Evolutionary conservation across 2,888 invertebrate species (phyloP), one percentile per base, ranked within the genome.

Genomic region (Trimorus sp.): DNA sequence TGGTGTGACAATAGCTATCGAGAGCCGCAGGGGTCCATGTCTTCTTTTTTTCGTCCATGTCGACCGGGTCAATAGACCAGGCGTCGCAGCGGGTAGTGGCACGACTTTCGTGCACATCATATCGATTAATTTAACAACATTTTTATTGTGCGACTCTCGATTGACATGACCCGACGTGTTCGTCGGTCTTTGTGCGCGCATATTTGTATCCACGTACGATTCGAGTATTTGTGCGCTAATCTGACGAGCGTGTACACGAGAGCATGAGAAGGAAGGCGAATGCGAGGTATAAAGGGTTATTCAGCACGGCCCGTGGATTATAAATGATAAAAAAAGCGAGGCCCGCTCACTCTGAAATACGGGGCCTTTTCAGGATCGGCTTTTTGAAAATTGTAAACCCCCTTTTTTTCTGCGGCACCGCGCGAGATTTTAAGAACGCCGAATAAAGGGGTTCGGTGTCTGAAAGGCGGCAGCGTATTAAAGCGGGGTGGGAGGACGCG

Each of bases 371-470:
- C 91, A 91, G 87, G 88, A 85, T 88, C 87, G 87, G 88, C 88
- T 90, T 91, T 91, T 91, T 90, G 88, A 91, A 91, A 91, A 90
- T 88, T 91, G 91, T 89, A 88, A 89, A 90, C 88, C 89, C 88
- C 86, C 85, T 82, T 75, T 76, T 74, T 85, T 83, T 83, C 81
- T 78, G 62, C 75, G 77, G 84, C 83, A 80, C 84, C 85, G 80
- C 82, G 84, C 84, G 84, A 83, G 83, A 90, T 91, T 73, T 90
- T 89, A 89, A 90, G 89, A 90, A 90, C 88, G 66, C 83, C 88
- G 88, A 87, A 90, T 90, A 90, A 91, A 91, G 88, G 90, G 90
- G 89, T 89, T 90, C 85, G 85, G 66, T 69, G 84, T 82, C 86
- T 90, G 88, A 90, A 89, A 90, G 88, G 79, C 74, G 76, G 79